A percentile compares a stretch with the other conserved stretches of the same genome.
Conservation (phyloP, 1,140 invertebrate species). For the Ditylenchus dipsaci region DNA sequence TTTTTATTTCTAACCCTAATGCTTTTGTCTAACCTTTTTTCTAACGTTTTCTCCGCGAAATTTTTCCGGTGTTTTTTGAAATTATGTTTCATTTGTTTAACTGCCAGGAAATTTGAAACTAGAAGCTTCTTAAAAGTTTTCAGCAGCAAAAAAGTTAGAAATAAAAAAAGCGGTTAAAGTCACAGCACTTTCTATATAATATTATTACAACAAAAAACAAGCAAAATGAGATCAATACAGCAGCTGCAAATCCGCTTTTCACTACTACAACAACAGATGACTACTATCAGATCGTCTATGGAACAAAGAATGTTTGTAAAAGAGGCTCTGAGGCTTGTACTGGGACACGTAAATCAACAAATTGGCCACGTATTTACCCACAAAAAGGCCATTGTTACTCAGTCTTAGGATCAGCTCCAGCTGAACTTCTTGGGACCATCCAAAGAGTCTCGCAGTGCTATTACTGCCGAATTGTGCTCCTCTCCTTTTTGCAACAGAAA, state of each 20-base stretch:
- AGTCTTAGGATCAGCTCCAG: conserved; percentile 45
- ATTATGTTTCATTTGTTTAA: too few species aligned
- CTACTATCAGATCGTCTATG: conserved; percentile 15
- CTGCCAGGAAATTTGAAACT: too few species aligned
- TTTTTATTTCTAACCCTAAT: too few species aligned
- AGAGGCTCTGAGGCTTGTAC: conserved; percentile 35
- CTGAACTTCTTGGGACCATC: conserved; percentile 56
- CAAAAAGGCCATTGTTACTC: conserved; percentile 41
- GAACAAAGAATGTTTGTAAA: conserved; percentile 21
- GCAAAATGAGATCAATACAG: too few species aligned
- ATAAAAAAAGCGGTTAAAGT: conserved; percentile 1
- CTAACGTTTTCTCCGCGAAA: too few species aligned
- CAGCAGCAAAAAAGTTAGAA: too few species aligned
- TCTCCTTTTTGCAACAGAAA: conserved; percentile 56
- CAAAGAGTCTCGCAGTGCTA: conserved; percentile 53
- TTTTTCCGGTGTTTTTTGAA: too few species aligned
- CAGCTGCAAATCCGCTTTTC: neutral
- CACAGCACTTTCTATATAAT: neutral
- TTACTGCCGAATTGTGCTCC: conserved; percentile 54
- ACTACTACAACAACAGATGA: neutral
- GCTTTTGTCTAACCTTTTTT: too few species aligned
- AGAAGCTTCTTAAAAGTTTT: too few species aligned
- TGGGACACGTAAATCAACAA: conserved; percentile 49
- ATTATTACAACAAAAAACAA: neutral
- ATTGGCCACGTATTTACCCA: conserved; percentile 56